These are phyloP conservation scores for Galeopterus variegatus DNA, from an alignment of 2,113 vertebrate species.

Conservation along the genomic window DNA sequence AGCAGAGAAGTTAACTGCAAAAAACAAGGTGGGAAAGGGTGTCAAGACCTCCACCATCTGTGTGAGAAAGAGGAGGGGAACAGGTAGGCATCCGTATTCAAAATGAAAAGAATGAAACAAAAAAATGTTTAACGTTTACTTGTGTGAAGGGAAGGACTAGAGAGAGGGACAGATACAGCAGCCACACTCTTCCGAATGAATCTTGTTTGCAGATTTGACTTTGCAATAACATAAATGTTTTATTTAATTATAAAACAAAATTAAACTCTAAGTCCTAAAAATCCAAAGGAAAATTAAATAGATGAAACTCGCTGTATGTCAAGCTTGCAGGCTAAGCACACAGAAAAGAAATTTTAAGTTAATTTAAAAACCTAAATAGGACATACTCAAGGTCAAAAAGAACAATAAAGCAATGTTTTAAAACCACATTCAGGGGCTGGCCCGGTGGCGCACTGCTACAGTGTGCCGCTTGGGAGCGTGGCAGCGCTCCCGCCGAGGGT, in stretches of 20 bases:
- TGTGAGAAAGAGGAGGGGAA: background rate
- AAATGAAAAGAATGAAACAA: background rate
- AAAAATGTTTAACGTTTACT: background rate
- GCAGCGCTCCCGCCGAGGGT: no score
- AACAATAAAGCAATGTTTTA: background rate
- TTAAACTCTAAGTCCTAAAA: slow-evolving; percentile 20
- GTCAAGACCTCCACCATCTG: background rate
- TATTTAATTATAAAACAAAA: background rate
- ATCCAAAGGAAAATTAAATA: background rate
- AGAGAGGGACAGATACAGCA: background rate
- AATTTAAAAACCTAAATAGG: background rate
- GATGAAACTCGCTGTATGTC: background rate
- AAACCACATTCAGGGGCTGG: background rate
- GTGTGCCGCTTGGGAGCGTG: no score
- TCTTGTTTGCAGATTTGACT: background rate
- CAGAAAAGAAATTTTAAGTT: background rate
- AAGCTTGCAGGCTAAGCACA: background rate
- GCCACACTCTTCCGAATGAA: background rate
- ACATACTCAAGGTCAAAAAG: background rate
- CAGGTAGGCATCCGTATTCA: background rate
- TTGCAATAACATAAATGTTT: background rate
- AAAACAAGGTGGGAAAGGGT: background rate
- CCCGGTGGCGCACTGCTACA: no score
- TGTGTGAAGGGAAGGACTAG: no score
- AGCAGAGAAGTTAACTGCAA: background rate